A percentile compares a stretch with the other conserved stretches of the same genome.
Conservation (phyloP, 2,888 invertebrate species). For the Diarsia rubi region DNA sequence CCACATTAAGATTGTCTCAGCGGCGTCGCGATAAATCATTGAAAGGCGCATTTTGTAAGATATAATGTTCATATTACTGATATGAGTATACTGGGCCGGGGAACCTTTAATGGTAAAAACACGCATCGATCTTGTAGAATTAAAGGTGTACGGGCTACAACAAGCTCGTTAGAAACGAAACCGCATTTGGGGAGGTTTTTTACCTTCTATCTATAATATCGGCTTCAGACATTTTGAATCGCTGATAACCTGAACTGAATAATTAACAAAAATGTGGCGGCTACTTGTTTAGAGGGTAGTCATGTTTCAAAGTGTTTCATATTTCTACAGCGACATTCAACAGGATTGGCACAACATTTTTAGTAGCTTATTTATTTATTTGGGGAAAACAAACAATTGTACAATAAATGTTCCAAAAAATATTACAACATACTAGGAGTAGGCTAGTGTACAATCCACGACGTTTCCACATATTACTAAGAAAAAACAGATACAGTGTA, state of each 20-base stretch:
- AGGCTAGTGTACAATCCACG: no score
- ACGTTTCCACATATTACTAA: no score
- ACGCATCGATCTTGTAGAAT: background rate
- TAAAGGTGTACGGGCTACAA: background rate
- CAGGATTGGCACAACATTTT: background rate
- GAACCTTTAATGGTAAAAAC: background rate
- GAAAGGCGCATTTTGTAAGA: slow-evolving; percentile 33
- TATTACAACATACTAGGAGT: no score
- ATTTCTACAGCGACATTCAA: background rate
- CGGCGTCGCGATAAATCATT: slow-evolving; percentile 54
- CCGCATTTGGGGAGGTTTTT: no score
- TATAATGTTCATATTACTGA: slow-evolving; percentile 41
- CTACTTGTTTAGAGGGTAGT: background rate
- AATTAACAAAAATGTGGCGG: background rate
- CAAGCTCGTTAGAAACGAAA: background rate
- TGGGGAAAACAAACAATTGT: no score
- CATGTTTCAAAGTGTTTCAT: background rate
- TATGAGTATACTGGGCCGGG: slow-evolving; percentile 1
- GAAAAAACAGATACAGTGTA: no score
- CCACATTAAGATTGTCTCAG: slow-evolving; percentile 61
- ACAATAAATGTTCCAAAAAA: no score
- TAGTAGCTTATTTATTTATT: background rate
- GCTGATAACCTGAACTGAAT: background rate
- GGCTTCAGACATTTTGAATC: background rate
- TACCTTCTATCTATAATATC: background rate